Evolutionary conservation across 1,140 invertebrate genomes (phyloP).

Genomic region (Arctopsyche grandis): DNA sequence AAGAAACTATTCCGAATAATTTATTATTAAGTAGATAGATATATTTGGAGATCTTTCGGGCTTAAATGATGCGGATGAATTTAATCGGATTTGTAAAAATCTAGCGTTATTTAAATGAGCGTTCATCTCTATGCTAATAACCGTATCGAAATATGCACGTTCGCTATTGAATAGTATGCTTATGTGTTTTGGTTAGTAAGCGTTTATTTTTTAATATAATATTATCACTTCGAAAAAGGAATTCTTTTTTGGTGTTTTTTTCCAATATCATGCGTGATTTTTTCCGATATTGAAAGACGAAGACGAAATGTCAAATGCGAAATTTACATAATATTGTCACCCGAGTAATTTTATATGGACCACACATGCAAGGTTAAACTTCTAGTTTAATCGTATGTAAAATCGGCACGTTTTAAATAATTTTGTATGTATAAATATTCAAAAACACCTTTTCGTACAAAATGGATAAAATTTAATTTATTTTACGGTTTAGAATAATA

Average conservation of each 20-base stretch:
- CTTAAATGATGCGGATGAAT: background rate
- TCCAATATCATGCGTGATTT: background rate
- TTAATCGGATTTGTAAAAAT: conserved; percentile 16
- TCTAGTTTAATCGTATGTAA: too few species aligned
- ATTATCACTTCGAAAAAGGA: too few species aligned
- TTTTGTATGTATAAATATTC: too few species aligned
- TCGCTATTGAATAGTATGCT: background rate
- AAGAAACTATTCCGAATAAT: background rate
- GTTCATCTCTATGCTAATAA: conserved; percentile 18
- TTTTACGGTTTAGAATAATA: too few species aligned
- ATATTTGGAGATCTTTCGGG: background rate
- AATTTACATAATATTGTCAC: background rate
- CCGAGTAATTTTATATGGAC: background rate
- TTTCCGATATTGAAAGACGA: background rate
- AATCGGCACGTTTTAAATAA: too few species aligned
- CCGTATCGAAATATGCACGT: conserved; percentile 5
- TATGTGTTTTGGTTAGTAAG: background rate
- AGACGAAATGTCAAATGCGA: background rate
- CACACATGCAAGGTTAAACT: background rate
- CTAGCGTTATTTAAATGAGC: conserved; percentile 15
- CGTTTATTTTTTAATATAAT: too few species aligned
- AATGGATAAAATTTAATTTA: too few species aligned
- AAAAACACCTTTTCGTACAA: too few species aligned
- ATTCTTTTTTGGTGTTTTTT: background rate
- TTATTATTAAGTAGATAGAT: conserved; percentile 6